Evolutionary conservation across 2,888 invertebrate genomes (phyloP), one percentile per base, ranked within the genome.

Genomic region (Agrypnus murinus): DNA sequence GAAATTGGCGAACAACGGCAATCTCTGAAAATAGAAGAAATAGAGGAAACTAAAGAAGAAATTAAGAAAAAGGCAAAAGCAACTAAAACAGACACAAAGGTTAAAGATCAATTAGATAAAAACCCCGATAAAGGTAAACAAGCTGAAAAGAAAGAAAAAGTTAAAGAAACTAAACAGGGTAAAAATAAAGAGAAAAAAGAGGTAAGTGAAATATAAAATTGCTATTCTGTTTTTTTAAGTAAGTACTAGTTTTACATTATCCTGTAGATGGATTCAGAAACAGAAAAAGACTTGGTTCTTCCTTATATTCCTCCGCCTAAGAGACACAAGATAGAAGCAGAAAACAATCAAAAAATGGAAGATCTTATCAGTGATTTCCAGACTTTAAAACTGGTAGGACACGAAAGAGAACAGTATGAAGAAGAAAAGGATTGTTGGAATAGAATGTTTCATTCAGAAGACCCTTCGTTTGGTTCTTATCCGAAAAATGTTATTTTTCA

Each of bases 271-370:
- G n/a, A n/a, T n/a, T n/a, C n/a, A 25, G 3, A 38, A 19, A 17
- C 15, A 12, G 43, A 32, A 43, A 31, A 43, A 5, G 69, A 71
- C 2, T 19, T 73, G 1, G 32, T 65, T 17, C 34, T 76, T 10
- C 76, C 76, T 0, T 59, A 69, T n/a, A 55, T 72, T 9, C 76
- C 76, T 0, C 69, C 46, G 12, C 75, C 75, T 31, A 32, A 55
- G 7, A 53, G 76, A 43, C 25, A 19, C 8, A 75, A 70, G 48
- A 65, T 76, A 19, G 53, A 19, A 8, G 1, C 38, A 1, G 46
- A 40, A 8, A 38, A 69, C 25, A 48, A 57, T 3, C 53, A 59
- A 12, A 36, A 48, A 1, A 59, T 71, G 60, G 17, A n/a, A 2
- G 63, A 70, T 9, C 40, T 76, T 1, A 9, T 73, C 6, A 25